Conservation (phyloP, 2,888 invertebrate species). For the Eustalomyia histrio region DNA sequence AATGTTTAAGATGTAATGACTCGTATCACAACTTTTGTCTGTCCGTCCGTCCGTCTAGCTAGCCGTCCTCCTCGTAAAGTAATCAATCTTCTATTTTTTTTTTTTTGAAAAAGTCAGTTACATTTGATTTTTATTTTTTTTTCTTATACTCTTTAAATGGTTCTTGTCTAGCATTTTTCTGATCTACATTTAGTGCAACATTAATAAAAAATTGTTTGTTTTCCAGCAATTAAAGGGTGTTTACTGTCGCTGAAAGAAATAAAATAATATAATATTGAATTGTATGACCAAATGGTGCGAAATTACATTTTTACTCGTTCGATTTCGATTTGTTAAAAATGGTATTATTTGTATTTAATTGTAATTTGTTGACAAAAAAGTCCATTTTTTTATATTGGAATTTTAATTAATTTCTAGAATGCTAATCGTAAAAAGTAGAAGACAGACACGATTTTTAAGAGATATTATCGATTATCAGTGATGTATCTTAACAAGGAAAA, state of each 20-base stretch:
- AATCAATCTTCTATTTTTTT: slow-evolving; percentile 63
- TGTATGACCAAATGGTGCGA: slow-evolving; percentile 63
- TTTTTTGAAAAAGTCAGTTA: slow-evolving; percentile 34
- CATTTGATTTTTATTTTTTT: slow-evolving; percentile 35
- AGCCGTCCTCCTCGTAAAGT: slow-evolving; percentile 27
- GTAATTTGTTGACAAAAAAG: slow-evolving; percentile 62
- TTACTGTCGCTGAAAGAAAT: not conserved
- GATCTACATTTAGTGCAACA: slow-evolving; percentile 18
- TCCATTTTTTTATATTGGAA: slow-evolving; percentile 52
- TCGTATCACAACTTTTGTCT: not conserved
- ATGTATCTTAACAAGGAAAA: not conserved
- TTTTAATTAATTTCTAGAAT: slow-evolving; percentile 66
- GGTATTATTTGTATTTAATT: slow-evolving; percentile 65
- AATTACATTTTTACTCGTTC: slow-evolving; percentile 63
- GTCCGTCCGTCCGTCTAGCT: not conserved
- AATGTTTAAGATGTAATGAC: not conserved
- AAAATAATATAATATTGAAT: not conserved
- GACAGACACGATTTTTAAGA: not conserved
- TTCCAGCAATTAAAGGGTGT: slow-evolving; percentile 41
- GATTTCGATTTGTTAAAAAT: slow-evolving; percentile 60
- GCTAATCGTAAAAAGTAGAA: slow-evolving; percentile 43
- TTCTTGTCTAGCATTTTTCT: slow-evolving; percentile 12
- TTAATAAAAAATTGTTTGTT: not conserved
- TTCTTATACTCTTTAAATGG: slow-evolving; percentile 2
- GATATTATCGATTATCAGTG: not conserved